phyloP scores from a whole-genome alignment of 2,113 vertebrate genomes.

The Hepsetus odoe region DNA sequence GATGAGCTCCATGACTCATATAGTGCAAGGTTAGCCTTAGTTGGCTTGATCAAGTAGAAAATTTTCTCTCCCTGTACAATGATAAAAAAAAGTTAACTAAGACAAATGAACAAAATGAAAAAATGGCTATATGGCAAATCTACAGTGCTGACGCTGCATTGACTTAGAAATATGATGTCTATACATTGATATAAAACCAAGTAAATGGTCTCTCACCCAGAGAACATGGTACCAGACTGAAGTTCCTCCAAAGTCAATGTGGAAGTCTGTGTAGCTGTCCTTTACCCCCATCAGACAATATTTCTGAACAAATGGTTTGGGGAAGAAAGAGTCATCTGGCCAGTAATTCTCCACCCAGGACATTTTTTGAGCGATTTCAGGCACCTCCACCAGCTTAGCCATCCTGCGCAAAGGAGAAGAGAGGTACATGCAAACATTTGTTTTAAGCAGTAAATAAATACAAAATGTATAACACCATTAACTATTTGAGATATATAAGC shows the following conservation, averaged over 20 bases:
- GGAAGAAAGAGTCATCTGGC: conserved; percentile 98
- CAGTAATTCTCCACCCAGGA: conserved; percentile 99
- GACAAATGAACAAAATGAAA: no score
- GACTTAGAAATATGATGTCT: no score
- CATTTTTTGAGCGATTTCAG: conserved; percentile 93
- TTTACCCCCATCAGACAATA: conserved; percentile 98
- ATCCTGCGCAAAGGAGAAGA: conserved; percentile 77
- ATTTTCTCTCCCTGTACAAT: conserved; percentile 91
- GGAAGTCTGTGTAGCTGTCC: conserved; percentile 98
- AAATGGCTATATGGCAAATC: no score
- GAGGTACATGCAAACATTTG: neutral
- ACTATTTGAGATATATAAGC: neutral
- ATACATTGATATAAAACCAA: no score
- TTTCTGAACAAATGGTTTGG: conserved; percentile 98
- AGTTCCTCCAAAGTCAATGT: conserved; percentile 98
- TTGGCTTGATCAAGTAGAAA: conserved; percentile 98
- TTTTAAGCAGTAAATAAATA: neutral
- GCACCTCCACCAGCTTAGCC: conserved; percentile 93
- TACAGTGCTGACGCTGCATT: no score
- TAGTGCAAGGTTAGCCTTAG: conserved; percentile 91
- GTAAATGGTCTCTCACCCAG: conserved; percentile 91
- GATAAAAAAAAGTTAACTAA: no score
- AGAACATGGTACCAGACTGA: conserved; percentile 99
- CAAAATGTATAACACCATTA: no score
- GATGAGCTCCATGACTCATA: conserved; percentile 99